Base-by-base conservation (phyloP, 2,888 invertebrate species). In the Megamerina dolium region DNA sequence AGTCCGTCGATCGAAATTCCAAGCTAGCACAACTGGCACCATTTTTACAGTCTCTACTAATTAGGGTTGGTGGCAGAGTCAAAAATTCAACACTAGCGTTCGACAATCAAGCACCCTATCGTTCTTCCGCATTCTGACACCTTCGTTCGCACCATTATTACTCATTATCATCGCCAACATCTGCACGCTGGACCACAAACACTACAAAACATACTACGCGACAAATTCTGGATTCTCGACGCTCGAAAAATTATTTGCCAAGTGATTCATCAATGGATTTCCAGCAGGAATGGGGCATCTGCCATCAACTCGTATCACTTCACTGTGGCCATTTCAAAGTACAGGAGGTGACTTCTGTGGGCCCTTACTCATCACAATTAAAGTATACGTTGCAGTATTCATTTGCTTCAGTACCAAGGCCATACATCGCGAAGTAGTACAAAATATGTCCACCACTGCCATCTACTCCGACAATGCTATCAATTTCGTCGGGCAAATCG, bases 401-500 rank as follows among this genome's bases (percentile, higher is more conserved):
- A 31, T 31, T 19, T 35, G 35, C n/a, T 19, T 35, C 20, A 19
- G n/a, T 9, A 35, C 20, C 17, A 35, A 35, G 10, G 14, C 17
- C 12, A 9, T 6, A 8, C 35, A 37, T 26, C 12, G n/a, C n/a
- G n/a, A n/a, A n/a, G n/a, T n/a, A n/a, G n/a, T n/a, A n/a, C 12
- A 26, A 12, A 26, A 26, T 26, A 10, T 8, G 26, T 26, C 26
- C 8, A 8, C 12, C 3, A 12, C 20, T 4, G 19, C 23, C 2
- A 46, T 50, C 9, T 36, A 43, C 4, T 46, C 40, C 3, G 46
- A 46, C 9, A 46, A 46, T 36, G 46, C 38, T 9, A 45, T 43
- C 6, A 46, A 48, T 17, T 50, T 52, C 19, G 35, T 49, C 2
- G 47, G 6, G 43, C 43, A 1, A 46, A 50, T 32, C 23, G 30